phyloP scores from a whole-genome alignment of 2,888 invertebrate species.

The Agelastica alni region DNA sequence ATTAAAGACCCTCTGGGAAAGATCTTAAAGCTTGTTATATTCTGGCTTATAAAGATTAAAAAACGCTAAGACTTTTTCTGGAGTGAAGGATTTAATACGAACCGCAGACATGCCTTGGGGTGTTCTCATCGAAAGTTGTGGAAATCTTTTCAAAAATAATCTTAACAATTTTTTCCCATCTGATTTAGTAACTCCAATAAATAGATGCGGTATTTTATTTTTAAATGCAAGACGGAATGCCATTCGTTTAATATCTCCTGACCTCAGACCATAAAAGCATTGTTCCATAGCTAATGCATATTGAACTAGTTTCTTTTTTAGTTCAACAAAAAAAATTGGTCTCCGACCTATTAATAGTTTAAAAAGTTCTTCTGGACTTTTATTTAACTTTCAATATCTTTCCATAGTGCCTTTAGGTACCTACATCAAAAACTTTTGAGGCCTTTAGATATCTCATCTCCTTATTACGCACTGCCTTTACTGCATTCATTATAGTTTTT shows the following conservation, averaged over 20 bases:
- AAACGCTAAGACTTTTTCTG: constrained; percentile 11
- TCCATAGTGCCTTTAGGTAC: constrained; percentile 5
- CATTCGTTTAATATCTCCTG: background rate
- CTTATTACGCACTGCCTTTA: constrained; percentile 12
- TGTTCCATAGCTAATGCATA: background rate
- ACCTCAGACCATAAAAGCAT: background rate
- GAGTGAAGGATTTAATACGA: constrained; percentile 9
- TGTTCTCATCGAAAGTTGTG: background rate
- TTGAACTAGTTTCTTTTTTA: too few relatives aligned
- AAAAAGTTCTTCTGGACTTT: constrained; percentile 12
- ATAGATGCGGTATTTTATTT: background rate
- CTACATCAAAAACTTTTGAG: too few relatives aligned
- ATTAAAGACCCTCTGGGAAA: too few relatives aligned
- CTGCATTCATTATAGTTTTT: constrained; percentile 3
- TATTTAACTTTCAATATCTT: constrained; percentile 10
- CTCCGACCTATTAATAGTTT: background rate
- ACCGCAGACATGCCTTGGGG: constrained; percentile 15
- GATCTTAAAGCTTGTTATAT: too few relatives aligned
- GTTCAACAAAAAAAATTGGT: too few relatives aligned
- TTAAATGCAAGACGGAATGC: background rate
- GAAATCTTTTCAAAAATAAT: too few relatives aligned
- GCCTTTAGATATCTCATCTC: constrained; percentile 20
- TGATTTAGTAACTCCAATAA: background rate
- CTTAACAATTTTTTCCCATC: too few relatives aligned
- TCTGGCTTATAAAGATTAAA: too few relatives aligned